phyloP scores from a whole-genome alignment of 1,140 invertebrate genomes.

The Aphelenchoides besseyi region DNA sequence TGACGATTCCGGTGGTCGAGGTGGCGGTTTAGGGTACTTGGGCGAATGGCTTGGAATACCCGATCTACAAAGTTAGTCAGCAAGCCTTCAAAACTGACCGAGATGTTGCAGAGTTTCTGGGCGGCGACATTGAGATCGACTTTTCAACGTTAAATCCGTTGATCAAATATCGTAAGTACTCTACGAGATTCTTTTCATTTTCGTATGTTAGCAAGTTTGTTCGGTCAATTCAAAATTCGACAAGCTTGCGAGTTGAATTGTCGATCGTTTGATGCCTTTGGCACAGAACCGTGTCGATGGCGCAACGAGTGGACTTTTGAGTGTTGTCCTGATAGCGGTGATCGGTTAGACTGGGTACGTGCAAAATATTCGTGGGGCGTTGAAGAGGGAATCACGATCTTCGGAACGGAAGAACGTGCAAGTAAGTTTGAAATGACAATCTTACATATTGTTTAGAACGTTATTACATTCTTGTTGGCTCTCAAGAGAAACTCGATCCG shows the following conservation, averaged over 20 bases:
- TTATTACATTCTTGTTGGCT: constrained; percentile 39
- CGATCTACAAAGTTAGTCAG: constrained; percentile 20
- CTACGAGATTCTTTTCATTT: constrained; percentile 11
- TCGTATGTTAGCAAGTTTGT: constrained; percentile 31
- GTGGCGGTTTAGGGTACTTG: neutral
- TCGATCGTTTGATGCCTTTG: constrained; percentile 45
- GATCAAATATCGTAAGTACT: constrained; percentile 49
- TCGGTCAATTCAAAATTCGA: constrained; percentile 48
- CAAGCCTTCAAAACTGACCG: neutral
- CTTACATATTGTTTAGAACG: constrained; percentile 18
- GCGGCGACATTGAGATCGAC: constrained; percentile 52
- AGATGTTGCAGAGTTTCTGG: constrained; percentile 43
- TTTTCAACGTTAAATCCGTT: constrained; percentile 38
- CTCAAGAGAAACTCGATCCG: constrained; percentile 34
- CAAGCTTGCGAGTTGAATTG: constrained; percentile 54
- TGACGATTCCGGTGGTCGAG: neutral
- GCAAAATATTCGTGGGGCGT: constrained; percentile 46
- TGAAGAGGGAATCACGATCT: constrained; percentile 50
- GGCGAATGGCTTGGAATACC: constrained; percentile 10
- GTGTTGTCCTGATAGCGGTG: constrained; percentile 32
- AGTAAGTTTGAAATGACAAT: constrained; percentile 17
- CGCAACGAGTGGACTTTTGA: constrained; percentile 47
- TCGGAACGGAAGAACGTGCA: constrained; percentile 47
- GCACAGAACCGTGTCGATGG: constrained; percentile 48
- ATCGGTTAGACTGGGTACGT: constrained; percentile 51